Percentiles rank a stretch among this genome's conserved stretches.
Conservation (phyloP, 2,113 vertebrate species). For the Cairina moschata region DNA sequence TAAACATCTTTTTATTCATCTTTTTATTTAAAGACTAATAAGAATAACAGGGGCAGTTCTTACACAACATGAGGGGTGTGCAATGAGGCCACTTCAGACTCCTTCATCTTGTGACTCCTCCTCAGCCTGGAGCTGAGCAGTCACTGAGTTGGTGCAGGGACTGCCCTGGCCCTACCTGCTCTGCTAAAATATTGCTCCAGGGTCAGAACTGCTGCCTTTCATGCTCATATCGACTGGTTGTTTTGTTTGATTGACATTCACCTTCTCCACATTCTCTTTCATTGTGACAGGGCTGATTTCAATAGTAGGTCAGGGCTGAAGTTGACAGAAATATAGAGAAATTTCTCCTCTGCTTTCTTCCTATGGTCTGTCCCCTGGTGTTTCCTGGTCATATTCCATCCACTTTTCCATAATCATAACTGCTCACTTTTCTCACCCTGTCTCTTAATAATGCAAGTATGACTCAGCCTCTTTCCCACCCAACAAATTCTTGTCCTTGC, state of each 20-base stretch:
- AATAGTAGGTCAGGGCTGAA: not conserved
- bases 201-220: not conserved
- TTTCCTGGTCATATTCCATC: not conserved
- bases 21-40: not conserved
- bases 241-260: not conserved
- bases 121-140: not conserved
- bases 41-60: not conserved
- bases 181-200: not conserved
- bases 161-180: not conserved
- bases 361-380: not conserved
- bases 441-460: not conserved
- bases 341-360: not conserved
- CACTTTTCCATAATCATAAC: not conserved
- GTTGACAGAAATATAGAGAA: not conserved
- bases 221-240: not conserved
- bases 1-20: not conserved
- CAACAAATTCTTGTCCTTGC: not conserved
- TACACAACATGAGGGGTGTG: not conserved
- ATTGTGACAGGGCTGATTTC: not conserved
- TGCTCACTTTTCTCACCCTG: not conserved
- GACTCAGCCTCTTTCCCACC: not conserved
- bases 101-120: not conserved
- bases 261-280: not conserved
- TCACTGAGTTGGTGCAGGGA: not conserved
- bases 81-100: not conserved